Evolutionary conservation across 2,797 vertebrate species (phyloP).

Genomic region (Lepidocolaptes lacrymiger): DNA sequence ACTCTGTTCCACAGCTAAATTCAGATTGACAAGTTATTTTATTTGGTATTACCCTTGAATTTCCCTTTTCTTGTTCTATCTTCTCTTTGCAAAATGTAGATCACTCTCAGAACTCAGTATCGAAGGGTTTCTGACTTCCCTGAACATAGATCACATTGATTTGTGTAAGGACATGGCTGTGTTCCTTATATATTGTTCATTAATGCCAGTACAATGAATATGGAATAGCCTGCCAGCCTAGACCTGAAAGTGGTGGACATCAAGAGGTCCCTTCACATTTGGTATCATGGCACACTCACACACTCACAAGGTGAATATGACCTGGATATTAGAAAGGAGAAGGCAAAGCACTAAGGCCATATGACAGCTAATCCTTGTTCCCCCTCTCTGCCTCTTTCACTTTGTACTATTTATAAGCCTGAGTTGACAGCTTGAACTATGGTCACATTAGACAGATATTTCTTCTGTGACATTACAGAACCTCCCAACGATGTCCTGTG

Average conservation of each 20-base stretch:
- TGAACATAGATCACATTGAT: fast-evolving
- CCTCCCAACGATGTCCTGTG: not conserved
- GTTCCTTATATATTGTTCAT: not conserved
- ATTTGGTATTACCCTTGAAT: not conserved
- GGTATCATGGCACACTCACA: fast-evolving
- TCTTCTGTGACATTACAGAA: not conserved
- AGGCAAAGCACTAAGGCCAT: not conserved
- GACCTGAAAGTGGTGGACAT: not conserved
- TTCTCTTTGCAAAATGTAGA: not conserved
- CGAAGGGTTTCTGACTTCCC: not conserved
- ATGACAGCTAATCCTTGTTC: not conserved
- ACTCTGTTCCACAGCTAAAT: not conserved
- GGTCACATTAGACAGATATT: not conserved
- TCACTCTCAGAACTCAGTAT: not conserved
- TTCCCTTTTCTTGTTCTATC: not conserved
- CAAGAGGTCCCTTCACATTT: not conserved
- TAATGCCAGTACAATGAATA: not conserved
- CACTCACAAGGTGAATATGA: not conserved
- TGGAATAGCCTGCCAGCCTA: not conserved
- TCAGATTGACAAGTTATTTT: not conserved
- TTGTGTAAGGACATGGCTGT: not conserved
- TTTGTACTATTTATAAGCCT: not conserved
- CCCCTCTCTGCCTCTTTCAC: not conserved
- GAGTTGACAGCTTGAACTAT: not conserved
- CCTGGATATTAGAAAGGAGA: not conserved